Percentiles rank a stretch among this genome's conserved stretches.
Conservation (phyloP, 1,140 invertebrate species). For the Helicoverpa armigera region DNA sequence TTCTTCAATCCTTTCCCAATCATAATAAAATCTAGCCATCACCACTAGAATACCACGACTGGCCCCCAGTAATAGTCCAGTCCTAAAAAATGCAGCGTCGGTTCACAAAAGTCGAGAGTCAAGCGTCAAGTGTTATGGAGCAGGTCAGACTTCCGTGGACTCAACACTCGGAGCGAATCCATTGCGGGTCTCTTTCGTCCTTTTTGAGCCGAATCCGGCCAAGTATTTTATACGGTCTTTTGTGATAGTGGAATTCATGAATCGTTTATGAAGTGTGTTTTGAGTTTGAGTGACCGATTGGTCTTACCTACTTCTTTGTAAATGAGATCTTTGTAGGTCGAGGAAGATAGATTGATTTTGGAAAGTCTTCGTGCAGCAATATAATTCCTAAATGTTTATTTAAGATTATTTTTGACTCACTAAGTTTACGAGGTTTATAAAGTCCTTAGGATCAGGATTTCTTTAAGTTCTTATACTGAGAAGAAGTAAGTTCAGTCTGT, state of each 20-base stretch:
- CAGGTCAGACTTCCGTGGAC: conserved; percentile 63
- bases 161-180: conserved; percentile 60
- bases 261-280: neutral
- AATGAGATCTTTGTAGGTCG: neutral
- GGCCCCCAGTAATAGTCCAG: neutral
- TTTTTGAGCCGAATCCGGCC: conserved; percentile 18
- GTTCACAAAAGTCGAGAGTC: conserved; percentile 48
- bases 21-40: neutral
- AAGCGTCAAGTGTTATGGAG: conserved; percentile 56
- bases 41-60: neutral
- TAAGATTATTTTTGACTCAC: too few relatives aligned
- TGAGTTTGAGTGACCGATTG: neutral
- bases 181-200: conserved; percentile 25
- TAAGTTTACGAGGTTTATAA: too few relatives aligned
- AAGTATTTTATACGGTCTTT: conserved; percentile 30
- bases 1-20: neutral
- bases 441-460: too few relatives aligned
- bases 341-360: too few relatives aligned
- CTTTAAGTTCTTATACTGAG: too few relatives aligned
- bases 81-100: neutral
- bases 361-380: too few relatives aligned
- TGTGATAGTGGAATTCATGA: conserved; percentile 5
- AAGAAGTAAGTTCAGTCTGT: too few relatives aligned
- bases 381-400: too few relatives aligned
- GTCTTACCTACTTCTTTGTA: neutral